These are phyloP conservation scores for Chydorus sphaericus DNA, from an alignment of 2,888 invertebrate genomes.

Conservation along the genomic window DNA sequence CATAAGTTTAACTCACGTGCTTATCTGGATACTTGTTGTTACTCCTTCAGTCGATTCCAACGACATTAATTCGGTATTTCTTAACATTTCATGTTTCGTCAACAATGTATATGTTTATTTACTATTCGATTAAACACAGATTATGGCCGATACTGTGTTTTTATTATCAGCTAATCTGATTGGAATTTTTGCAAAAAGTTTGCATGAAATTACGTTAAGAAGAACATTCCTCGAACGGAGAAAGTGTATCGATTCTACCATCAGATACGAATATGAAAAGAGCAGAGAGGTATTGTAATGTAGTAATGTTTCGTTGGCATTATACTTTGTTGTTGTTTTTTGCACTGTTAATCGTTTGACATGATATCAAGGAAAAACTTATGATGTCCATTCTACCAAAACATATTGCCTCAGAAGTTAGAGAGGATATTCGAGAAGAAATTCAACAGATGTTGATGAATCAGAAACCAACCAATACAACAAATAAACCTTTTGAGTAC, in stretches of 20 bases:
- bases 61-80: too few species aligned
- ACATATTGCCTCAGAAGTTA: slow-evolving; percentile 88
- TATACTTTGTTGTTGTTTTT: too few species aligned
- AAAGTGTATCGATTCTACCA: slow-evolving; percentile 70
- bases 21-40: too few species aligned
- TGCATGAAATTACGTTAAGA: slow-evolving; percentile 75
- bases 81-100: too few species aligned
- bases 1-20: slow-evolving; percentile 49
- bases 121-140: too few species aligned
- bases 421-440: slow-evolving; percentile 54
- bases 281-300: too few species aligned
- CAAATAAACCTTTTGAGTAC: slow-evolving; percentile 2
- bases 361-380: slow-evolving; percentile 64
- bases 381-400: slow-evolving; percentile 75
- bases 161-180: slow-evolving; percentile 59
- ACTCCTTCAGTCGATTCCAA: too few species aligned
- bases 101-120: too few species aligned
- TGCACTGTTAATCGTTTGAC: too few species aligned
- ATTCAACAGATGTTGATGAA: slow-evolving; percentile 3
- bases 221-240: slow-evolving; percentile 74
- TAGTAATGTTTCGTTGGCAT: too few species aligned
- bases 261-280: slow-evolving; percentile 63
- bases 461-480: not conserved
- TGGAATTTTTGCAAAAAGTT: slow-evolving; percentile 73
- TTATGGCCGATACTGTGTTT: slow-evolving; percentile 54